Evolutionary conservation across 92 coral and sea anemone species (phyloP).

Genomic region (Bergia sp.): DNA sequence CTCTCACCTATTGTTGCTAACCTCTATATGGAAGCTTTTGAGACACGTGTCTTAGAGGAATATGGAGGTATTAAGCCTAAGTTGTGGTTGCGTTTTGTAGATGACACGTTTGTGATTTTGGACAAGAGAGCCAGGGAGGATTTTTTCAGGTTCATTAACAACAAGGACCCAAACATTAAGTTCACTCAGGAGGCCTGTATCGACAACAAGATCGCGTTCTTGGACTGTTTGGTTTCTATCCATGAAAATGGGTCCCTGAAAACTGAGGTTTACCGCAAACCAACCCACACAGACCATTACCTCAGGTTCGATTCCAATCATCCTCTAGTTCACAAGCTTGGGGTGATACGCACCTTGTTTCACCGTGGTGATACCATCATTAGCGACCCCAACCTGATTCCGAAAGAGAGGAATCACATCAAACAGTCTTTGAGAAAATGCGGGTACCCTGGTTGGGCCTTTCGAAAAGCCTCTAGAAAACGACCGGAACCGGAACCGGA

Average conservation of each 20-base stretch:
- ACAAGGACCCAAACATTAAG: constrained; percentile 21
- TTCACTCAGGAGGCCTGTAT: constrained; percentile 24
- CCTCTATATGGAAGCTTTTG: constrained; percentile 18
- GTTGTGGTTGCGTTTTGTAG: background rate
- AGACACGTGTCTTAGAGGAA: constrained; percentile 1
- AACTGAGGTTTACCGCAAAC: constrained; percentile 14
- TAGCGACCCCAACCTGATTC: constrained; percentile 3
- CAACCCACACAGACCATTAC: too few relatives aligned
- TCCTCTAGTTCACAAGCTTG: constrained; percentile 26
- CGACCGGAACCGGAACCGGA: constrained; percentile 11
- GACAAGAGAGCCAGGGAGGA: constrained; percentile 17
- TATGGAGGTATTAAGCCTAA: constrained; percentile 8
- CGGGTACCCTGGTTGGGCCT: constrained; percentile 21
- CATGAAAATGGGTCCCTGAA: constrained; percentile 7
- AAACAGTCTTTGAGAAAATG: constrained; percentile 29
- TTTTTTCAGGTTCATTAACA: constrained; percentile 6
- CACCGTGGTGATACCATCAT: constrained; percentile 10
- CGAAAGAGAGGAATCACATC: constrained; percentile 19
- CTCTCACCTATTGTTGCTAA: constrained; percentile 18
- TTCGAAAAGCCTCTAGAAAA: constrained; percentile 26
- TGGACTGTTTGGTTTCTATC: constrained; percentile 25
- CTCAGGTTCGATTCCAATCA: constrained; percentile 20
- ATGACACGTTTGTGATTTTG: constrained; percentile 19
- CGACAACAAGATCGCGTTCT: constrained; percentile 18
- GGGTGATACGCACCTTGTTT: constrained; percentile 20